These are phyloP conservation scores for Apeira syringaria DNA, from an alignment of 2,888 invertebrate genomes.

Conservation along the genomic window DNA sequence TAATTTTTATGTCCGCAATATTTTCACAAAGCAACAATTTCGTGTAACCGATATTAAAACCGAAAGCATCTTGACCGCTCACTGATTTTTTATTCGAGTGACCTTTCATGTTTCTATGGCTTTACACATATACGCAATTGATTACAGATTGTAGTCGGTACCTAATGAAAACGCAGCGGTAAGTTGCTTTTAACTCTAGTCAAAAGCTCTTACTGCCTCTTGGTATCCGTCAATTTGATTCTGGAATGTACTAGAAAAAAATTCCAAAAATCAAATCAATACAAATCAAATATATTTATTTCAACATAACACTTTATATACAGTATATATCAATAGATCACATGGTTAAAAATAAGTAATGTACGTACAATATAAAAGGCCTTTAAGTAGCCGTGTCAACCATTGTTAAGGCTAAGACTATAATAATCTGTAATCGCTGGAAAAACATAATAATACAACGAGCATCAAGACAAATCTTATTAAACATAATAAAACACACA, in stretches of 20 bases:
- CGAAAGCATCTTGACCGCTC: constrained; percentile 29
- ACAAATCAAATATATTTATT: no score
- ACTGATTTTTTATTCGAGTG: constrained; percentile 37
- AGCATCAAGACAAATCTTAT: no score
- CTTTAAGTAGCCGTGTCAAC: no score
- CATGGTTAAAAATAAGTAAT: no score
- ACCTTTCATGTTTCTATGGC: constrained; percentile 39
- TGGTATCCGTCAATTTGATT: constrained; percentile 60
- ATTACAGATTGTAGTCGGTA: constrained; percentile 50
- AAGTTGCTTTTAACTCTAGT: constrained; percentile 1
- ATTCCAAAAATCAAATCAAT: no score
- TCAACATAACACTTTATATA: no score
- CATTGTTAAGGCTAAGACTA: no score
- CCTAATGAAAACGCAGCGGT: constrained; percentile 51
- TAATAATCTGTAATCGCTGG: no score
- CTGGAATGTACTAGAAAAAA: constrained; percentile 50
- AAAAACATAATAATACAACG: no score
- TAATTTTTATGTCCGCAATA: constrained; percentile 8
- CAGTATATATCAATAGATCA: no score
- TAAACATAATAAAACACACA: no score
- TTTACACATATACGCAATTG: constrained; percentile 56
- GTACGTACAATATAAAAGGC: no score
- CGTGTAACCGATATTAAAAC: constrained; percentile 25
- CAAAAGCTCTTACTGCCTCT: constrained; percentile 33
- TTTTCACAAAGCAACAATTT: constrained; percentile 4